Base-by-base conservation (phyloP, 2,797 vertebrate species). In the Propithecus perrieri region DNA sequence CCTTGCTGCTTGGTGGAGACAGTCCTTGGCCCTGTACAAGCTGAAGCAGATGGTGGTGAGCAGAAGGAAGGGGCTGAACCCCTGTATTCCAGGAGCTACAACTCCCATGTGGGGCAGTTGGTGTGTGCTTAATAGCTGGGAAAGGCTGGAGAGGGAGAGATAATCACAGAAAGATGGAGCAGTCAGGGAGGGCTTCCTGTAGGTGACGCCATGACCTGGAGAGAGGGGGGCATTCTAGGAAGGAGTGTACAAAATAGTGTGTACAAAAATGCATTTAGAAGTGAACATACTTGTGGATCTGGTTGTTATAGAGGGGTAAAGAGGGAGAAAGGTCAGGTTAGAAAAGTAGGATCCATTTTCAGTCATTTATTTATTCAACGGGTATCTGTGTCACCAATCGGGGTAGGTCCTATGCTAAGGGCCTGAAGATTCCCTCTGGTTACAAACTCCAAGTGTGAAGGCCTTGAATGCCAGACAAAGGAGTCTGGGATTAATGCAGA, bases 381-480 rank as follows among this genome's bases (percentile, higher is more conserved):
- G 79, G 89, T n/a, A 59, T 22, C 28, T 71, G 53, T 61, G 48
- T 78, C 15, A 24, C 33, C 46, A 91, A 35, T 76, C 48, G 57
- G 71, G 26, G 74, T 74, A 84, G 46, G 28, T 75, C 28, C 67
- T 85, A 24, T 85, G 78, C 57, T 85, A 65, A 94, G 75, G 30
- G 53, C 13, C 35, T 46, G 50, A 86, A 79, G 57, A 20, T 69
- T 80, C 30, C 38, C 61, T 85, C 76, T 76, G 65, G 24, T 80
- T 76, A 93, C 14, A 91, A 94, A 61, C 74, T 89, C 76, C 69
- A 53, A 93, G 55, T n/a, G 59, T 61, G 74, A 84, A 95, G 30
- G 22, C 18, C 63, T 71, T 85, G 84, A 91, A 75, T 65, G 38
- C 59, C 55, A 89, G 53, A 59, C 1, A 71, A 71, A 75, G 15